Conservation (phyloP, 2,797 vertebrate genomes). For the Aldrovandia affinis region DNA sequence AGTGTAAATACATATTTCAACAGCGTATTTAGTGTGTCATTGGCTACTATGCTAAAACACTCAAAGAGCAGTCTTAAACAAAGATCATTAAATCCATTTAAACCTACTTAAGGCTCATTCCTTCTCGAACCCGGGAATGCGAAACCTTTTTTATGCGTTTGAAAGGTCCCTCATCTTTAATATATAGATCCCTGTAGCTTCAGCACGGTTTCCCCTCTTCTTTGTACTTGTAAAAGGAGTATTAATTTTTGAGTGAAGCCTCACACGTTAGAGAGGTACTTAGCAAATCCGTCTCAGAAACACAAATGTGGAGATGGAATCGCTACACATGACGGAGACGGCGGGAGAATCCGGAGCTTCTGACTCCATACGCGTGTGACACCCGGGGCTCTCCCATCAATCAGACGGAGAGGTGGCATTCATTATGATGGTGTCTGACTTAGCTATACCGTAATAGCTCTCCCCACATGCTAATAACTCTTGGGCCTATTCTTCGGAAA, state of each 20-base stretch:
- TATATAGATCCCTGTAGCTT: slow-evolving; percentile 57
- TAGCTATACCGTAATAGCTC: background rate
- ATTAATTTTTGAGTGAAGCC: slow-evolving; percentile 73
- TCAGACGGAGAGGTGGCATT: background rate
- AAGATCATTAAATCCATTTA: background rate
- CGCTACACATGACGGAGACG: slow-evolving; percentile 28
- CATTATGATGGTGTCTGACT: background rate
- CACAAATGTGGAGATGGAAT: slow-evolving; percentile 60
- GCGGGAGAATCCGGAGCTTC: slow-evolving; percentile 17
- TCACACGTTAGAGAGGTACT: slow-evolving; percentile 63
- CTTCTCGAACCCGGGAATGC: background rate
- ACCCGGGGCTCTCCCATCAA: background rate
- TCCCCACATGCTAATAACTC: background rate
- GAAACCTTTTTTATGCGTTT: slow-evolving; percentile 63
- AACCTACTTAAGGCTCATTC: background rate
- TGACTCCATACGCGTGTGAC: background rate
- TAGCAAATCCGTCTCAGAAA: slow-evolving; percentile 63
- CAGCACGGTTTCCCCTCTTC: slow-evolving; percentile 35
- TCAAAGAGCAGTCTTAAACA: background rate
- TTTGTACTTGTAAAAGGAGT: slow-evolving; percentile 56
- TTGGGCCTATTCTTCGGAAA: background rate
- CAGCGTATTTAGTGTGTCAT: background rate
- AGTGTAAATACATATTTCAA: too few relatives aligned
- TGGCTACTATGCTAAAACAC: background rate
- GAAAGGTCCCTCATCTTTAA: slow-evolving; percentile 73